phyloP scores from a whole-genome alignment of 2,888 invertebrate genomes.

The Callyntrura guangdongensis region DNA sequence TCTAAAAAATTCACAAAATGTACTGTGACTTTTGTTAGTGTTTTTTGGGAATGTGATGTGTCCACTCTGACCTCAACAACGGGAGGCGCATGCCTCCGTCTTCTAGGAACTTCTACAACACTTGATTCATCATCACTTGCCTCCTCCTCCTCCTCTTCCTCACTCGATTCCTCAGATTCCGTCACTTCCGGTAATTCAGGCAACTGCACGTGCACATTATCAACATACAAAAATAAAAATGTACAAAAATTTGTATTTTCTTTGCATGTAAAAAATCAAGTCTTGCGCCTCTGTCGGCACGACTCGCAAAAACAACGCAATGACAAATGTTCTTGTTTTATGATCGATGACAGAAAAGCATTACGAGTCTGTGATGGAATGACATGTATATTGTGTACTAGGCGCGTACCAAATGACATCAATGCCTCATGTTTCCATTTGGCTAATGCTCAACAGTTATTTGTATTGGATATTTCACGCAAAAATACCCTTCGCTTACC shows the following conservation, averaged over 20 bases:
- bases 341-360: no score
- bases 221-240: constrained; percentile 57
- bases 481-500: not conserved
- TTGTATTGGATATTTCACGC: not conserved
- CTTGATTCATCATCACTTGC: constrained; percentile 81
- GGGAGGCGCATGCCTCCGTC: constrained; percentile 79
- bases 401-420: not conserved
- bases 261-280: constrained; percentile 23
- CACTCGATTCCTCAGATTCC: constrained; percentile 84
- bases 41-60: constrained; percentile 72
- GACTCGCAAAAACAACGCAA: constrained; percentile 5
- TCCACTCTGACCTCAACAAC: constrained; percentile 84
- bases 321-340: no score
- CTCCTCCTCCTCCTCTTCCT: constrained; percentile 83
- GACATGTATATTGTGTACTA: no score
- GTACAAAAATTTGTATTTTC: constrained; percentile 35
- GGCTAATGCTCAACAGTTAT: not conserved
- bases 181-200: constrained; percentile 84
- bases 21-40: constrained; percentile 22
- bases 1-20: constrained; percentile 24
- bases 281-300: constrained; percentile 28
- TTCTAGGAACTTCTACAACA: constrained; percentile 81
- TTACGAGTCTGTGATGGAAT: no score
- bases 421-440: not conserved
- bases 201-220: constrained; percentile 78